These are phyloP conservation scores for Pachymerium ferrugineum DNA, from an alignment of 2,888 invertebrate genomes.

Conservation along the genomic window DNA sequence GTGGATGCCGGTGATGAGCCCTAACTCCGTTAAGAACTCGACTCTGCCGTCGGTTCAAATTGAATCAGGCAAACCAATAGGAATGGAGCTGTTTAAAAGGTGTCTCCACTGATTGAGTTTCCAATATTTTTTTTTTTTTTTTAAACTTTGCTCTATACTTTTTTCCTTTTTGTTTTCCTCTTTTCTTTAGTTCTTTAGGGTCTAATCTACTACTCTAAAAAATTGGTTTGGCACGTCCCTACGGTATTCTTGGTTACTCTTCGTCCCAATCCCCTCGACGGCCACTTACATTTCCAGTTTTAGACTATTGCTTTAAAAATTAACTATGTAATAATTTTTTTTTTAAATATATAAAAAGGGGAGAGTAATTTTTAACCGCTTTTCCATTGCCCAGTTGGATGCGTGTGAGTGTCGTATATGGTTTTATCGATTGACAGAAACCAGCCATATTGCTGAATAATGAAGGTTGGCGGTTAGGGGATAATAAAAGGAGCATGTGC, in stretches of 20 bases:
- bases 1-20: conserved; percentile 18
- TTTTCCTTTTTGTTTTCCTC: background rate
- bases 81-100: conserved; percentile 18
- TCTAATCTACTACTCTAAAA: conserved; percentile 15
- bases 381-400: too few relatives aligned
- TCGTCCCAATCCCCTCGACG: background rate
- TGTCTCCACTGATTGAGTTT: conserved; percentile 11
- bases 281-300: background rate
- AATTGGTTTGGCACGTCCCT: conserved; percentile 6
- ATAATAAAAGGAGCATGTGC: background rate
- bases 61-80: conserved; percentile 21
- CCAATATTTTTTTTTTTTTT: conserved; percentile 21
- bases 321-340: too few relatives aligned
- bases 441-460: conserved; percentile 6
- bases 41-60: conserved; percentile 8
- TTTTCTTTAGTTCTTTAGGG: conserved; percentile 1
- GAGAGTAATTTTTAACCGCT: too few relatives aligned
- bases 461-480: background rate
- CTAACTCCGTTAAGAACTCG: conserved; percentile 18
- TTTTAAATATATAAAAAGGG: too few relatives aligned
- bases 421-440: background rate
- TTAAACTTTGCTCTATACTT: background rate
- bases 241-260: background rate
- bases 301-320: conserved; percentile 1
- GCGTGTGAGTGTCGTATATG: too few relatives aligned